Evolutionary conservation across 2,113 vertebrate genomes (phyloP).

Genomic region (Lasiurus cinereus): DNA sequence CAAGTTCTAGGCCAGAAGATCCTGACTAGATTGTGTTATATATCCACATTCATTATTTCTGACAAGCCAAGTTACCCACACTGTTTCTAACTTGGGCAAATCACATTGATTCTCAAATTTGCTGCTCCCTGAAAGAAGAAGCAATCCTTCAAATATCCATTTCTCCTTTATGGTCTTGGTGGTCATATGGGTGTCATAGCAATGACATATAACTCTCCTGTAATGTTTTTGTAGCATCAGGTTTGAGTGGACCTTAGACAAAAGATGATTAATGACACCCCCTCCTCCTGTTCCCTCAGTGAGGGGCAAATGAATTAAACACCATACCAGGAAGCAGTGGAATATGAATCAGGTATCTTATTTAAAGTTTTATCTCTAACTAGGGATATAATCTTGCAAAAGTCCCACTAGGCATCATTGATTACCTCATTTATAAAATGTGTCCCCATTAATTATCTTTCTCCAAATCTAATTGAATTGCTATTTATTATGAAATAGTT

Average conservation of each 20-base stretch:
- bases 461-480: background rate
- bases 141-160: constrained; percentile 26
- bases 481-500: background rate
- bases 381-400: background rate
- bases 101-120: constrained; percentile 19
- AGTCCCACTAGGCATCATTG: background rate
- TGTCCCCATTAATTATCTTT: background rate
- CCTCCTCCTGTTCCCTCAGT: constrained; percentile 28
- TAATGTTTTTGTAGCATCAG: constrained; percentile 41
- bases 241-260: constrained; percentile 60
- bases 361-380: background rate
- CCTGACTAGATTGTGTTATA: background rate
- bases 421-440: background rate
- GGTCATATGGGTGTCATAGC: background rate
- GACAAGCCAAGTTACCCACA: constrained; percentile 2
- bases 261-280: constrained; percentile 68
- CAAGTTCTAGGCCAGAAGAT: background rate
- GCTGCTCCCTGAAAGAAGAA: constrained; percentile 5
- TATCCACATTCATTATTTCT: background rate
- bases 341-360: constrained; percentile 76
- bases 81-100: background rate
- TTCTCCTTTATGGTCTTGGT: background rate
- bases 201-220: constrained; percentile 51
- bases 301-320: constrained; percentile 68
- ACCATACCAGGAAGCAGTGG: constrained; percentile 31